Base-by-base conservation (phyloP, 2,888 invertebrate species). In the Cheilosia urbana region DNA sequence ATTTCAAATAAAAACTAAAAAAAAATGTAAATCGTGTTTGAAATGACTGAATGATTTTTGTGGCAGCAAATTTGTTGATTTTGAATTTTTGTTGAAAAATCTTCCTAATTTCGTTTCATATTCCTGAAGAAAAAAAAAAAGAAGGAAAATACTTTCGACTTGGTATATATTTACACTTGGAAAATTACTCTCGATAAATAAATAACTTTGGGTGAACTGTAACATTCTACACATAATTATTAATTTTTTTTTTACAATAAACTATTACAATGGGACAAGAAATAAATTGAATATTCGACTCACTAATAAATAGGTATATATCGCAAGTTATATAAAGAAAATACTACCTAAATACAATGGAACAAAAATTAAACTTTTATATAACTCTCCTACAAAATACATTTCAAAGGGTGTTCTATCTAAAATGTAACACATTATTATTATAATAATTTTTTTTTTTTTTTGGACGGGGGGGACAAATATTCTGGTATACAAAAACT, bases 91-190 rank as follows among this genome's bases (percentile, higher is more conserved):
- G n/a, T 42, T 11, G 4, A 4, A 49, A 53, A 69, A 58, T 68
- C 49, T 40, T 65, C 55, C 79, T 75, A 15, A 73, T 78, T 77
- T 9, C 17, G 15, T 57, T 72, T 34, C 19, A 60, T 63, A 57
- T 69, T 45, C 45, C 69, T 75, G 30, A 27, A 42, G 40, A 51
- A 58, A 62, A 63, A 42, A 69, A 42, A 24, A 37, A 42, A 53
- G 45, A 63, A 62, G 58, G 24, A 69, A 53, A 24, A 60, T 60
- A 51, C 27, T 76, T 49, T 60, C 37, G 37, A 65, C 49, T 65
- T 77, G 81, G 72, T 58, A 53, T 47, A 15, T 85, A 85, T 85
- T 80, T 85, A 85, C 85, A 85, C 76, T 42, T 80, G 85, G 81
- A 21, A 27, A 73, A 63, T 55, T 62, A 68, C 40, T 72, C 37